Percentiles rank a stretch among this genome's conserved stretches.
Conservation (phyloP, 2,113 vertebrate genomes). For the Mobula birostris region DNA sequence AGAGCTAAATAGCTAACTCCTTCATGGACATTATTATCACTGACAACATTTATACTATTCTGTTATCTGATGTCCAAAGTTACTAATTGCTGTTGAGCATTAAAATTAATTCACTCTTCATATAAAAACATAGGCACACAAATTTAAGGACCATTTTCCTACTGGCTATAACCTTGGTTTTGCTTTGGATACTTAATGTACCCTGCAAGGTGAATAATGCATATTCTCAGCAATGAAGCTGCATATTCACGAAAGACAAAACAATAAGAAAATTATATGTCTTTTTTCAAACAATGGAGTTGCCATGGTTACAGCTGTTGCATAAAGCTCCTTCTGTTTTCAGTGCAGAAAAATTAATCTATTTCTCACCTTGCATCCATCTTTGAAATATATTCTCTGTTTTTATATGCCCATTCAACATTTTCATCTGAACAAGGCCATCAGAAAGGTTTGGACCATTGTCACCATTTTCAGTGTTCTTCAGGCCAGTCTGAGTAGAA, state of each 20-base stretch:
- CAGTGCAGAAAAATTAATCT: background rate
- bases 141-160: background rate
- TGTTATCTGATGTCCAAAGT: background rate
- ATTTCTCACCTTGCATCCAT: background rate
- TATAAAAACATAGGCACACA: background rate
- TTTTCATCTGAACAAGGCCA: background rate
- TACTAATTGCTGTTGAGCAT: background rate
- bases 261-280: background rate
- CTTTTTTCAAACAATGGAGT: background rate
- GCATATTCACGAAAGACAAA: background rate
- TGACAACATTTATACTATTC: background rate
- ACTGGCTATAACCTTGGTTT: background rate
- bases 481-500: background rate
- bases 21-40: too few relatives aligned
- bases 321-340: background rate
- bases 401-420: background rate
- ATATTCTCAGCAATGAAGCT: background rate
- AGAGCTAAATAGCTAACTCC: too few relatives aligned
- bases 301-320: conserved; percentile 25
- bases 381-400: background rate
- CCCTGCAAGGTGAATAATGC: background rate
- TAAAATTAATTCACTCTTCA: background rate
- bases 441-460: background rate
- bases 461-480: background rate
- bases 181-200: background rate